Percentiles rank a stretch among this genome's conserved stretches.
phyloP scores from a whole-genome alignment of 2,113 vertebrate genomes.

The Ramphastos sulfuratus region DNA sequence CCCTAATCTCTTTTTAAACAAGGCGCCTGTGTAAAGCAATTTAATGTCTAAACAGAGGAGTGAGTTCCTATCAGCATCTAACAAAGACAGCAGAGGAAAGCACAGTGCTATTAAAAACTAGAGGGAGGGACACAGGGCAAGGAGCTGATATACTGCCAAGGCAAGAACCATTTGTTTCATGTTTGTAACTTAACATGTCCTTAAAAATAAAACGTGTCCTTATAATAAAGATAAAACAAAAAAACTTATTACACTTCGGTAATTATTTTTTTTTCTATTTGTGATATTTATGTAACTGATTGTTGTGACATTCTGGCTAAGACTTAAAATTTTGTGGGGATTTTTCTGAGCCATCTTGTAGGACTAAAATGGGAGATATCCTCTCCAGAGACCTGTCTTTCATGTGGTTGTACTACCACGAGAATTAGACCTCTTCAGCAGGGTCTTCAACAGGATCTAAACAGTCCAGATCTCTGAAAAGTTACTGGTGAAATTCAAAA shows the following conservation, averaged over 20 bases:
- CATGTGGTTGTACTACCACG: background rate
- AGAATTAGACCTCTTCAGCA: background rate
- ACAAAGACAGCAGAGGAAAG: conserved; percentile 25
- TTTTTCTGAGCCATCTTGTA: background rate
- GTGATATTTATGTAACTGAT: background rate
- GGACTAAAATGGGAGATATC: background rate
- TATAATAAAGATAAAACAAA: no score
- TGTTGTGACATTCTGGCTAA: background rate
- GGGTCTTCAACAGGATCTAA: background rate
- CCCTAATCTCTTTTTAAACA: conserved; percentile 43
- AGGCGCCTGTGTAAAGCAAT: conserved; percentile 33
- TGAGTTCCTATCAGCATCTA: conserved; percentile 10
- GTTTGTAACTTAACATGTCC: background rate
- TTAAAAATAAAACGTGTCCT: background rate
- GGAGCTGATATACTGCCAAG: background rate
- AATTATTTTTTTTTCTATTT: background rate
- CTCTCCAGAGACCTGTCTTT: background rate
- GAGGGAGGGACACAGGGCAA: background rate
- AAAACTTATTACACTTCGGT: background rate
- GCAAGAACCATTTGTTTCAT: background rate
- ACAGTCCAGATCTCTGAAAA: background rate
- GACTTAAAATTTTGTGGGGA: background rate
- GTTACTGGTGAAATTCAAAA: background rate
- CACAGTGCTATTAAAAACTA: background rate
- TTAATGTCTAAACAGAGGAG: conserved; percentile 35